Evolutionary conservation across 1,140 invertebrate genomes (phyloP).

Genomic region (Nylanderia fulva): DNA sequence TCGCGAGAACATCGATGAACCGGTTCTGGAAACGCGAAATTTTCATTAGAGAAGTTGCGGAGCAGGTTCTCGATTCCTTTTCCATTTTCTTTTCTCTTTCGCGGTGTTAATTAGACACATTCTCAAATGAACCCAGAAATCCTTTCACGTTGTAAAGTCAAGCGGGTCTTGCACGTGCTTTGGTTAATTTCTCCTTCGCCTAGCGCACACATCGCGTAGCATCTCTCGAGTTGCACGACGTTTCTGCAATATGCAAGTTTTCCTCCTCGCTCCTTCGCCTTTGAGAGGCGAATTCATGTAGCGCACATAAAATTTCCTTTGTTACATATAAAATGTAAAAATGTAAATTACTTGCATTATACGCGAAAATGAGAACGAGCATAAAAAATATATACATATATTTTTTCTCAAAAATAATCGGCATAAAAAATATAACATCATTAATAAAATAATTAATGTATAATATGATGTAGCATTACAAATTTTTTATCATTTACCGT

Average conservation of each 20-base stretch:
- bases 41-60: conserved; percentile 8
- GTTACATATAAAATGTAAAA: conserved; percentile 40
- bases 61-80: not conserved
- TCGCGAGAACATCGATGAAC: not conserved
- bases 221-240: not conserved
- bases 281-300: conserved; percentile 7
- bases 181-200: conserved; percentile 38
- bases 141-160: conserved; percentile 33
- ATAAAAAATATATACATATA: not conserved
- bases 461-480: not conserved
- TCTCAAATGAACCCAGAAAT: conserved; percentile 52
- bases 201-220: not conserved
- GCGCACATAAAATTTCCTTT: conserved; percentile 1
- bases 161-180: conserved; percentile 35
- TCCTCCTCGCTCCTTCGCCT: not conserved
- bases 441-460: not conserved
- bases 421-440: not conserved
- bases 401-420: not conserved
- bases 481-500: not conserved
- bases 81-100: not conserved
- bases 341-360: not conserved
- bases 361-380: not conserved
- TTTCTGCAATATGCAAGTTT: conserved; percentile 32
- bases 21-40: not conserved
- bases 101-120: conserved; percentile 42